These are phyloP conservation scores for Gymnorhina tibicen DNA, from an alignment of 2,113 vertebrate genomes.

Conservation along the genomic window DNA sequence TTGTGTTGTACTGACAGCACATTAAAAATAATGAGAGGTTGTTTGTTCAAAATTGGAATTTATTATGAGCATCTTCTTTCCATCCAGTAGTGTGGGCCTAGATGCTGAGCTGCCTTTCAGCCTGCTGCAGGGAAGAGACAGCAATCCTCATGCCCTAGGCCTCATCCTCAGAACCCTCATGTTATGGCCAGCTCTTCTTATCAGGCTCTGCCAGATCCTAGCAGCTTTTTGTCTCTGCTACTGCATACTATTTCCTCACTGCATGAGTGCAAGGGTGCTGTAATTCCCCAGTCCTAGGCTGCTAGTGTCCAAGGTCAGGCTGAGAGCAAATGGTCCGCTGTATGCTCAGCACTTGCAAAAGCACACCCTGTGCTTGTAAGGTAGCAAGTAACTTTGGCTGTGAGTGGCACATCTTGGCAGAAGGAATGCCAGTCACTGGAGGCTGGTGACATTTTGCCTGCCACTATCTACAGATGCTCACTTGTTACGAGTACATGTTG, in stretches of 20 bases:
- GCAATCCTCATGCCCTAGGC: not conserved
- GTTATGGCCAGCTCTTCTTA: not conserved
- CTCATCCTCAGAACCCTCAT: not conserved
- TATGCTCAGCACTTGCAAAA: not conserved
- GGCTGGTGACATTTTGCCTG: constrained; percentile 15
- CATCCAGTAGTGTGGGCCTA: not conserved
- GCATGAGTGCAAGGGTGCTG: not conserved
- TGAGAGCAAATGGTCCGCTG: not conserved
- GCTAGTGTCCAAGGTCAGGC: not conserved
- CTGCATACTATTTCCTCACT: not conserved
- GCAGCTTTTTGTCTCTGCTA: not conserved
- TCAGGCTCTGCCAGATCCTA: not conserved
- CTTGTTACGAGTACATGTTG: not conserved
- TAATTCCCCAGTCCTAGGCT: not conserved
- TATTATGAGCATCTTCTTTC: not conserved
- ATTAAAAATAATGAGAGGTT: not conserved
- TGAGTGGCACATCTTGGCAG: not conserved
- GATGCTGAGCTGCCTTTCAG: not conserved
- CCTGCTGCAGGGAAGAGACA: not conserved
- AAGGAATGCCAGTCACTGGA: not conserved
- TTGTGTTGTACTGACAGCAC: not conserved
- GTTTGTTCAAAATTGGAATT: not conserved
- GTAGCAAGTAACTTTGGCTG: not conserved
- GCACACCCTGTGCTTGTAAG: not conserved
- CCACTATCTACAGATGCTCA: not conserved